phyloP scores from a whole-genome alignment of 2,113 vertebrate species.

The Trochalopteron elliotii region DNA sequence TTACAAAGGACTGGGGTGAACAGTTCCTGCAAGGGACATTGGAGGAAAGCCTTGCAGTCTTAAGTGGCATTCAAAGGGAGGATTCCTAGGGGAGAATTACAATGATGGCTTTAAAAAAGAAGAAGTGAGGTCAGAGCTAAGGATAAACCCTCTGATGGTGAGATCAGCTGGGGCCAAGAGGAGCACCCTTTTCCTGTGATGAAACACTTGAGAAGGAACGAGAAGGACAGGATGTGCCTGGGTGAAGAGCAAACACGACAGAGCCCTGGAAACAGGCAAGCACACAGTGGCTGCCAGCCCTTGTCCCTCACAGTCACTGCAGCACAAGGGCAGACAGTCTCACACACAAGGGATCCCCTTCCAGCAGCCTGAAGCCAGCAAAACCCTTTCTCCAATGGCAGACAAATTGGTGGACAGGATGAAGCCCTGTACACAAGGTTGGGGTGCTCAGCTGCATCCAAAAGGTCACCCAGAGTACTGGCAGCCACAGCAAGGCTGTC shows the following conservation, averaged over 20 bases:
- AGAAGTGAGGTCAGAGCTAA: neutral
- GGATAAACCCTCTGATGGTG: neutral
- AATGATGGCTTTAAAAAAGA: neutral
- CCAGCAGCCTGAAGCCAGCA: neutral
- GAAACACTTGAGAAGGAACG: neutral
- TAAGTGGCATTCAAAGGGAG: neutral
- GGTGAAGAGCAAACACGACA: rapidly evolving
- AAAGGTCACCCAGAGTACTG: neutral
- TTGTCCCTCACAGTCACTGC: rapidly evolving
- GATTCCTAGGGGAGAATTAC: neutral
- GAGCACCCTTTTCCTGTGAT: neutral
- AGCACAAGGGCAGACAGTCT: neutral
- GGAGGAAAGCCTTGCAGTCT: neutral
- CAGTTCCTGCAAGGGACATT: neutral
- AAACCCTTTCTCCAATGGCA: neutral
- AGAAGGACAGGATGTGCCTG: neutral
- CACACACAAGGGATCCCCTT: neutral
- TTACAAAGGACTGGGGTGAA: neutral
- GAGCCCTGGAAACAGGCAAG: neutral
- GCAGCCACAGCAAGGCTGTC: neutral
- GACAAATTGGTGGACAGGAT: neutral
- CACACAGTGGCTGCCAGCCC: rapidly evolving
- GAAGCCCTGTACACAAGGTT: neutral
- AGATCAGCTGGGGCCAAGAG: neutral
- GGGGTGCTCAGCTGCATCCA: neutral